These are phyloP conservation scores for Pachyseris speciosa DNA, from an alignment of 64 coral and sea anemone species.

Conservation along the genomic window DNA sequence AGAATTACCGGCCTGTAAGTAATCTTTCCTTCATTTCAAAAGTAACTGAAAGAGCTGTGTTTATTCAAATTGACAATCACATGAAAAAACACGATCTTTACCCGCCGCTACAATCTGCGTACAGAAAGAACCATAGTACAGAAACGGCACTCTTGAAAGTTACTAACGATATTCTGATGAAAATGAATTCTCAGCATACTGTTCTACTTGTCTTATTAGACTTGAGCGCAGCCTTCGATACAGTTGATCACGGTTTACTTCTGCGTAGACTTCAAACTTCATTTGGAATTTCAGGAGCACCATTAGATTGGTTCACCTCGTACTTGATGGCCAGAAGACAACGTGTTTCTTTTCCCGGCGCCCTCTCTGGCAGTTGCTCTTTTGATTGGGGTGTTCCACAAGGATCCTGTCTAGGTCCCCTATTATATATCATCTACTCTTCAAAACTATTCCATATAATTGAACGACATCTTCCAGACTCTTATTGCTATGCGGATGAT, in stretches of 20 bases:
- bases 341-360: background rate
- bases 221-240: background rate
- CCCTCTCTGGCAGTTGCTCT: background rate
- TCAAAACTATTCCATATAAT: background rate
- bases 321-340: background rate
- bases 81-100: too few relatives aligned
- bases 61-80: too few relatives aligned
- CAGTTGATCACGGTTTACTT: background rate
- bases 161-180: constrained; percentile 5
- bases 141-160: constrained; percentile 12
- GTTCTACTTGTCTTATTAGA: constrained; percentile 4
- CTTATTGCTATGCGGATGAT: background rate
- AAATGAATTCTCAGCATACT: background rate
- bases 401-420: background rate
- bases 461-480: background rate
- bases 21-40: too few relatives aligned
- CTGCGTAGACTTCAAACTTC: background rate
- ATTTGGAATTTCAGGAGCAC: background rate
- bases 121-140: constrained; percentile 2
- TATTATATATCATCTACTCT: constrained; percentile 6
- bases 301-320: constrained; percentile 1
- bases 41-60: too few relatives aligned
- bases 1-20: too few relatives aligned
- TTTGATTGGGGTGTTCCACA: background rate
- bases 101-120: background rate